Conservation (phyloP, 2,113 vertebrate genomes). For the Fukomys damarensis region DNA sequence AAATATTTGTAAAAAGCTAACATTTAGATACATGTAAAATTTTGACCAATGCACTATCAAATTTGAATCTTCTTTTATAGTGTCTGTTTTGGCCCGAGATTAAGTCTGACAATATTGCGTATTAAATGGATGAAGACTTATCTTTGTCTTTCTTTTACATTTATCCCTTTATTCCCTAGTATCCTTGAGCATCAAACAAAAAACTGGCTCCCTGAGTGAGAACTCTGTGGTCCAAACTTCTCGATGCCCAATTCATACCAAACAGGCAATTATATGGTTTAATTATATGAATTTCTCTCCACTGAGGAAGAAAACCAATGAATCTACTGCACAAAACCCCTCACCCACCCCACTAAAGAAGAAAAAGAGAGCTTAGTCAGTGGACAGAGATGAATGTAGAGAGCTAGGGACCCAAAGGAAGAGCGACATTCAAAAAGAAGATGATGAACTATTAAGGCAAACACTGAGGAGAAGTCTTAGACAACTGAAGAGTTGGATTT, state of each 20-base stretch:
- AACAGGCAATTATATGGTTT: not conserved
- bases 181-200: not conserved
- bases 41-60: not conserved
- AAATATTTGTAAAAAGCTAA: not conserved
- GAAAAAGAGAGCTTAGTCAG: not conserved
- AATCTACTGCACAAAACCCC: not conserved
- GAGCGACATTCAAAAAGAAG: not conserved
- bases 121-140: not conserved
- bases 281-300: not conserved
- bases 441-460: not conserved
- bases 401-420: not conserved
- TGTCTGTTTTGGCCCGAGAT: not conserved
- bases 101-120: not conserved
- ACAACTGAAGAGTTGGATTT: not conserved
- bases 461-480: not conserved
- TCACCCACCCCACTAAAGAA: not conserved
- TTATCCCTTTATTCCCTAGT: not conserved
- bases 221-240: not conserved
- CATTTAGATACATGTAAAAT: not conserved
- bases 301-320: not conserved
- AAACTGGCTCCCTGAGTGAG: not conserved
- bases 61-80: slow-evolving; percentile 14
- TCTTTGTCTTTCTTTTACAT: not conserved
- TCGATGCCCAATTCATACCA: too few species aligned
- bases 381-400: not conserved